A percentile compares a stretch with the other conserved stretches of the same genome.
Evolutionary conservation across 2,888 invertebrate genomes (phyloP).

Genomic region (Macrosiphum euphorbiae): DNA sequence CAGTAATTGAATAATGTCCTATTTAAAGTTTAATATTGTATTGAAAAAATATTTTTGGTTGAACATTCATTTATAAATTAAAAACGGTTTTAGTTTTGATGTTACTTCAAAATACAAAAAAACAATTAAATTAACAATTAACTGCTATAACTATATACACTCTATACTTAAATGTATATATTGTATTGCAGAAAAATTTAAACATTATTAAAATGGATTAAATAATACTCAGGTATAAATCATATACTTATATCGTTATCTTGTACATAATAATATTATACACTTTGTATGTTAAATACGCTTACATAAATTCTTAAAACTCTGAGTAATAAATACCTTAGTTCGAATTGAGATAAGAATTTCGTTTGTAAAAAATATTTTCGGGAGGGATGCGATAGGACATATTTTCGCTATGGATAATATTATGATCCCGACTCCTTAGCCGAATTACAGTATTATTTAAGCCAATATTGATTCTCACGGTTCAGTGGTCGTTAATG

Average conservation of each 20-base stretch:
- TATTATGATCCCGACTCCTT: background rate
- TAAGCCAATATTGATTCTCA: background rate
- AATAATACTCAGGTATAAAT: background rate
- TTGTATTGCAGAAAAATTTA: background rate
- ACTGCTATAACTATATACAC: background rate
- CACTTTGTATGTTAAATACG: background rate
- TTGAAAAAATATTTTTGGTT: background rate
- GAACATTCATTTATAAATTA: background rate
- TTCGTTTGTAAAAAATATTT: background rate
- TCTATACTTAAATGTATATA: no score
- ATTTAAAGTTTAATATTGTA: background rate
- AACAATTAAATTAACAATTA: background rate
- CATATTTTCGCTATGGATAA: background rate
- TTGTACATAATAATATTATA: background rate
- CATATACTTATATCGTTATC: background rate
- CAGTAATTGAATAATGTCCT: background rate
- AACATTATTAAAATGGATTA: background rate
- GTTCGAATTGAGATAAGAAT: background rate
- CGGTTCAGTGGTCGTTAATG: slow-evolving; percentile 28
- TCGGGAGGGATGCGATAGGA: background rate
- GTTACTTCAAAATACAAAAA: background rate
- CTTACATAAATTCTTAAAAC: background rate
- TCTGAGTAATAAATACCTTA: background rate
- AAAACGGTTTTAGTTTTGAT: background rate
- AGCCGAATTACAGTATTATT: background rate